A percentile compares a stretch with the other conserved stretches of the same genome.
These are phyloP conservation scores for Trachythela sp. DNA, from an alignment of 64 coral and sea anemone species.

Conservation along the genomic window DNA sequence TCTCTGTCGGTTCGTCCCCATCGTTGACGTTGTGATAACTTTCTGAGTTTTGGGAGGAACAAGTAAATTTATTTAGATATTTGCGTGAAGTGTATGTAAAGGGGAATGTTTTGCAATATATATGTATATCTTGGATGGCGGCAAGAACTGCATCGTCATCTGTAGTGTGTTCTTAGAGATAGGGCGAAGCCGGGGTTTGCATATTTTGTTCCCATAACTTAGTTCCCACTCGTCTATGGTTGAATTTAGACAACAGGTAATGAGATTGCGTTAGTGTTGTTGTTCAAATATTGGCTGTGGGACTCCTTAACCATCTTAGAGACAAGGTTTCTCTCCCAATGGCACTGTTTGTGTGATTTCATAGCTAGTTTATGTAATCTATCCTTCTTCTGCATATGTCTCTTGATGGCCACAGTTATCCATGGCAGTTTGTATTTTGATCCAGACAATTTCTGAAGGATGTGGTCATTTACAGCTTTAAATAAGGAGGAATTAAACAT, in stretches of 20 bases:
- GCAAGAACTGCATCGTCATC: no score
- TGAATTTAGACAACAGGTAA: no score
- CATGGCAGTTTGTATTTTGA: conserved; percentile 34
- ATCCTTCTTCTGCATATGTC: conserved; percentile 35
- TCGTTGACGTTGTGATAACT: neutral
- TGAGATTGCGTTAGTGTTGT: conserved; percentile 17
- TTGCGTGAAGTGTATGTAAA: no score
- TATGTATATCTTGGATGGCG: no score
- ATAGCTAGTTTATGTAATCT: conserved; percentile 29
- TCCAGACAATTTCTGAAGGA: neutral
- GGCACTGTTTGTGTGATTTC: neutral
- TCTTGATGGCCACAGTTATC: neutral
- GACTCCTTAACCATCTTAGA: conserved; percentile 26
- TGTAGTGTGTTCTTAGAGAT: no score
- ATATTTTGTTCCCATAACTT: no score
- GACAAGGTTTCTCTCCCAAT: conserved; percentile 25
- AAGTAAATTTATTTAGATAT: no score
- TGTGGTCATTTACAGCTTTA: neutral
- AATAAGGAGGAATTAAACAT: neutral
- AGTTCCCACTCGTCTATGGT: no score
- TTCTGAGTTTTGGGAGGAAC: conserved; percentile 29
- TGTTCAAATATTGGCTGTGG: conserved; percentile 31
- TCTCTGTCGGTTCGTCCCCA: no score
- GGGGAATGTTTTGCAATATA: no score
- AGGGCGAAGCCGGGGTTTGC: no score